Evolutionary conservation across 2,113 vertebrate genomes (phyloP).

Genomic region (Plestiodon gilberti): DNA sequence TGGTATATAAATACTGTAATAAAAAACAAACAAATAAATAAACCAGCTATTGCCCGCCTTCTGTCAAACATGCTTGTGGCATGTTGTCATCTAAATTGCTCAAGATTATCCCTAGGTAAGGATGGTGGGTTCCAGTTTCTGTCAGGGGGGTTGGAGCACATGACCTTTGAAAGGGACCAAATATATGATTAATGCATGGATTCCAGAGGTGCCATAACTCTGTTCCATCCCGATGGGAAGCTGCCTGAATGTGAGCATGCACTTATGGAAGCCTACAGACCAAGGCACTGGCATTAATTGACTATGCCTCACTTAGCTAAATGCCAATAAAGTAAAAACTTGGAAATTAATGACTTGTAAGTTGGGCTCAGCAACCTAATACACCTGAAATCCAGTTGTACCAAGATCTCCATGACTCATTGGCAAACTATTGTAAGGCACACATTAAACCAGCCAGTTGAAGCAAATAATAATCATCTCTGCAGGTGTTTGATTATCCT

Average conservation of each 20-base stretch:
- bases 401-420: not conserved
- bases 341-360: not conserved
- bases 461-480: not conserved
- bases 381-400: not conserved
- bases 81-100: too few relatives aligned
- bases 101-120: too few relatives aligned
- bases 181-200: not conserved
- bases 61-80: too few relatives aligned
- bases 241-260: not conserved
- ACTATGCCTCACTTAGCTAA: not conserved
- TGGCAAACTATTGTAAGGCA: constrained; percentile 1
- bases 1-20: too few relatives aligned
- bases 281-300: not conserved
- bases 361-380: not conserved
- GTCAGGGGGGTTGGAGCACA: too few relatives aligned
- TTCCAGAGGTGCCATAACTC: not conserved
- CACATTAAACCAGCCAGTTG: not conserved
- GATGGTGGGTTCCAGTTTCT: too few relatives aligned
- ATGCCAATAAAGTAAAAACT: not conserved
- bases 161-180: too few relatives aligned
- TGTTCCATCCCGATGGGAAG: too few relatives aligned
- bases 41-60: too few relatives aligned
- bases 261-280: too few relatives aligned
- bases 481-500: constrained; percentile 8
- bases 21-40: too few relatives aligned